Percentiles rank a stretch among this genome's conserved stretches.
These are phyloP conservation scores for Microcebus lehilahytsara DNA, from an alignment of 2,113 vertebrate species.

Conservation along the genomic window DNA sequence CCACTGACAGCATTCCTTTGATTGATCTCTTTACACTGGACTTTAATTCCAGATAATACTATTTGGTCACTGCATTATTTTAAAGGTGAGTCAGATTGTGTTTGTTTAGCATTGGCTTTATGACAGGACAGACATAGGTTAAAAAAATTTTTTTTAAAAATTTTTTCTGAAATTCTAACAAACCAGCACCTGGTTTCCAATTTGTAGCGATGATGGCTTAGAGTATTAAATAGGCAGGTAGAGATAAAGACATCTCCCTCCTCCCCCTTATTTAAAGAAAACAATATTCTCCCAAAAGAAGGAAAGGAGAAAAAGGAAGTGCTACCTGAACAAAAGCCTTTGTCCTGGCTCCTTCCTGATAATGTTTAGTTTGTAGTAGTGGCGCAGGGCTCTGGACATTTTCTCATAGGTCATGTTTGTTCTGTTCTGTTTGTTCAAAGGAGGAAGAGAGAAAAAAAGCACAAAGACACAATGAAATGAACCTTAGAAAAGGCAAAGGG, in stretches of 20 bases:
- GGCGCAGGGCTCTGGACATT: constrained; percentile 99
- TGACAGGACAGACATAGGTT: background rate
- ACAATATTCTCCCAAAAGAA: constrained; percentile 41
- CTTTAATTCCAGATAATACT: background rate
- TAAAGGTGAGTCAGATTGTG: constrained; percentile 15
- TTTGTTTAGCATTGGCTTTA: constrained; percentile 4
- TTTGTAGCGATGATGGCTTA: background rate
- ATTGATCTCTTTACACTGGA: background rate
- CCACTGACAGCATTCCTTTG: background rate
- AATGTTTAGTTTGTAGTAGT: constrained; percentile 99
- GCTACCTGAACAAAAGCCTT: constrained; percentile 93
- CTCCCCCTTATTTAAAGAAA: constrained; percentile 53
- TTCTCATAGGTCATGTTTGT: constrained; percentile 99
- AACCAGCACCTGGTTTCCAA: background rate
- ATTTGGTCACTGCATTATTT: background rate
- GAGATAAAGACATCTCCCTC: constrained; percentile 9
- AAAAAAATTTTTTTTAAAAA: background rate
- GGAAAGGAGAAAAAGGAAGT: constrained; percentile 67
- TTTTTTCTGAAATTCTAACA: background rate
- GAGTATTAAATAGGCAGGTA: background rate
- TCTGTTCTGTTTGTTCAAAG: constrained; percentile 91
- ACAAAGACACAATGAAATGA: constrained; percentile 76
- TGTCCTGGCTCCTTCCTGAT: constrained; percentile 99
- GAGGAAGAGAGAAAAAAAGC: constrained; percentile 69
- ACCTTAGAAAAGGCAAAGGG: constrained; percentile 46